These are phyloP conservation scores for Chrysina gloriosa DNA, from an alignment of 2,888 invertebrate genomes.

Conservation along the genomic window DNA sequence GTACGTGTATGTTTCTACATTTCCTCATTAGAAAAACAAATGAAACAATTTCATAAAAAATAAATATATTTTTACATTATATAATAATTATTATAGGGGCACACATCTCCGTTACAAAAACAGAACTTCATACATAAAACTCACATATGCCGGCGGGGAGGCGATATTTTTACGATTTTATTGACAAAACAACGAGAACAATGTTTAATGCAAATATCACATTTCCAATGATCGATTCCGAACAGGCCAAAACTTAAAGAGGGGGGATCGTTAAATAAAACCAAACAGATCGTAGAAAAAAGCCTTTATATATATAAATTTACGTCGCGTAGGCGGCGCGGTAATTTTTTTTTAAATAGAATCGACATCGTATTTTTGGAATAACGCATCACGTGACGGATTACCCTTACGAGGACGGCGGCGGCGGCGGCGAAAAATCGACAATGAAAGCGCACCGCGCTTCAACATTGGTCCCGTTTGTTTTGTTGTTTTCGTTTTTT, in stretches of 20 bases:
- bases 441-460: conserved; percentile 16
- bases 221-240: neutral
- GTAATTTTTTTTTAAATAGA: conserved; percentile 4
- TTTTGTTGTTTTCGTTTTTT: conserved; percentile 57
- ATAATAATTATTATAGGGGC: conserved; percentile 20
- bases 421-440: neutral
- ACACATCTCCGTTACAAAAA: conserved; percentile 11
- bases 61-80: neutral
- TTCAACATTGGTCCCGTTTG: conserved; percentile 41
- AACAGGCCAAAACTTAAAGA: neutral
- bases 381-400: neutral
- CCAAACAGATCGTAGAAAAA: conserved; percentile 22
- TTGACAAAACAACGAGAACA: conserved; percentile 24
- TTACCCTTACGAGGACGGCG: neutral
- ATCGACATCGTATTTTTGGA: conserved; percentile 16
- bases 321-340: neutral
- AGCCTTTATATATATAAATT: conserved; percentile 10
- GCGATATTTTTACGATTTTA: neutral
- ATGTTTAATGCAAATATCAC: conserved; percentile 15
- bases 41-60: conserved; percentile 1
- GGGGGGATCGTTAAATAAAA: conserved; percentile 23
- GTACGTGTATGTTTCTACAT: too few relatives aligned
- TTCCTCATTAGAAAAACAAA: neutral
- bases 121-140: conserved; percentile 13
- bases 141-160: neutral